These are phyloP conservation scores for Tringa solitaria DNA, from an alignment of 2,113 vertebrate species.

Conservation along the genomic window DNA sequence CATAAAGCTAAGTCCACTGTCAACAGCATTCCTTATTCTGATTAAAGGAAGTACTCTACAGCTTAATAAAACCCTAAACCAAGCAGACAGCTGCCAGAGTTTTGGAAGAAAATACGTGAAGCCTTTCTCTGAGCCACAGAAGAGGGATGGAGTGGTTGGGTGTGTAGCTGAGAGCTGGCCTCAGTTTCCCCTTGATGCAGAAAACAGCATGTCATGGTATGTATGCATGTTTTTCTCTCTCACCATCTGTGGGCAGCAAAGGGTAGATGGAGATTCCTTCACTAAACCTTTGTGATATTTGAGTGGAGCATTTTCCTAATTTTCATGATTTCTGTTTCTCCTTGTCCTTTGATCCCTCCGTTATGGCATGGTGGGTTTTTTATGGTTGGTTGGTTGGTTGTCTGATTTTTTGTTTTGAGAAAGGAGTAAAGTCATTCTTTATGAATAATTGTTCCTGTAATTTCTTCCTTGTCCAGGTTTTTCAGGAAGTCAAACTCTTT, in stretches of 20 bases:
- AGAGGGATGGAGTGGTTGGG: not conserved
- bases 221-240: not conserved
- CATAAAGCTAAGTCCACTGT: conserved; percentile 53
- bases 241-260: not conserved
- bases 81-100: not conserved
- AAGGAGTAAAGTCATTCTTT: not conserved
- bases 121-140: not conserved
- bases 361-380: not conserved
- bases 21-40: conserved; percentile 11
- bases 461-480: not conserved
- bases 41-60: conserved; percentile 21
- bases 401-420: not conserved
- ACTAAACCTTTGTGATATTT: not conserved
- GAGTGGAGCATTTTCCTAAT: not conserved
- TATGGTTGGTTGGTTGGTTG: not conserved
- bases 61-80: conserved; percentile 36
- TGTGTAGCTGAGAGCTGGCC: not conserved
- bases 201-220: not conserved
- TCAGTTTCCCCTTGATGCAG: not conserved
- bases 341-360: not conserved
- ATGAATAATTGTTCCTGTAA: not conserved
- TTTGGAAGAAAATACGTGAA: not conserved
- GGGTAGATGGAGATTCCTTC: not conserved
- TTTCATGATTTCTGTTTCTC: not conserved
- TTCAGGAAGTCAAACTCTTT: not conserved